Evolutionary conservation across 2,797 vertebrate genomes (phyloP).

Genomic region (Selene dorsalis): DNA sequence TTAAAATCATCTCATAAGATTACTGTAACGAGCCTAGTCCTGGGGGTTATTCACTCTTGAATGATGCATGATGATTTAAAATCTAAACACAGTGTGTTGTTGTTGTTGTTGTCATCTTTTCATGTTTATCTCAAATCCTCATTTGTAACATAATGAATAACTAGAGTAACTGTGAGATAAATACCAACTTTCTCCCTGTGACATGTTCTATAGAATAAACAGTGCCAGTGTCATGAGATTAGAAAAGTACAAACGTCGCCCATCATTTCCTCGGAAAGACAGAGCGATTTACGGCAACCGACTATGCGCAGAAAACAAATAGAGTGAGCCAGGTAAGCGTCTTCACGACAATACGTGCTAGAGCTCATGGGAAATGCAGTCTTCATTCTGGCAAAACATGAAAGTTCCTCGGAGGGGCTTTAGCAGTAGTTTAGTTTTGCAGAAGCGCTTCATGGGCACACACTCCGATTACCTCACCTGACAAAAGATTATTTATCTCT

Average conservation of each 20-base stretch:
- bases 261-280: too few relatives aligned
- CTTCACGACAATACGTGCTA: too few relatives aligned
- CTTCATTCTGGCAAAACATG: too few relatives aligned
- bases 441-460: background rate
- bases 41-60: background rate
- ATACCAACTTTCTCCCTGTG: background rate
- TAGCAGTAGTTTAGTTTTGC: background rate
- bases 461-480: background rate
- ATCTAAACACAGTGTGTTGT: too few relatives aligned
- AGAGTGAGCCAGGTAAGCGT: too few relatives aligned
- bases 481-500: slow-evolving; percentile 12
- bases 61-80: background rate
- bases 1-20: background rate
- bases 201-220: background rate
- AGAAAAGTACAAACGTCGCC: background rate
- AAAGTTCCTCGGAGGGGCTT: too few relatives aligned
- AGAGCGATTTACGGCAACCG: too few relatives aligned
- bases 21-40: too few relatives aligned
- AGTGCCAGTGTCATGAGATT: background rate
- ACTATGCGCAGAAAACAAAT: too few relatives aligned
- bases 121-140: background rate
- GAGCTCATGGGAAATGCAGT: too few relatives aligned
- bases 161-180: background rate
- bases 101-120: background rate
- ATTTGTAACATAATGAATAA: background rate